phyloP scores from a whole-genome alignment of 2,888 invertebrate genomes.

The Girardia tigrina region DNA sequence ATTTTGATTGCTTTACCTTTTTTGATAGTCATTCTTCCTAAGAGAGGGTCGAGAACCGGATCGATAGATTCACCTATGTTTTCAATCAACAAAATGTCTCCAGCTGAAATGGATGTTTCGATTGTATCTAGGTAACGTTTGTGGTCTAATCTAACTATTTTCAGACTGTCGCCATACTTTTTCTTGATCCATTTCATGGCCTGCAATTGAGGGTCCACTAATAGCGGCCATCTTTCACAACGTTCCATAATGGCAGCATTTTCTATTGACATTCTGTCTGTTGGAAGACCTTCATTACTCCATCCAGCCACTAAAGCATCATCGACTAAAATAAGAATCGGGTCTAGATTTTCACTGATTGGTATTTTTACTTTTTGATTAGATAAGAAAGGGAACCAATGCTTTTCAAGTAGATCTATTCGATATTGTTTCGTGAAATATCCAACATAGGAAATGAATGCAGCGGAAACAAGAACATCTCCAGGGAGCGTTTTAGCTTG shows the following conservation, averaged over 20 bases:
- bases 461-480: constrained; percentile 76
- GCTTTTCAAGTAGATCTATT: constrained; percentile 64
- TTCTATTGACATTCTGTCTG: constrained; percentile 89
- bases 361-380: constrained; percentile 66
- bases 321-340: constrained; percentile 70
- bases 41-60: constrained; percentile 74
- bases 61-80: constrained; percentile 82
- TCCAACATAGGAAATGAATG: constrained; percentile 88
- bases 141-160: constrained; percentile 67
- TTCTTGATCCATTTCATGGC: constrained; percentile 92
- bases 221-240: constrained; percentile 85
- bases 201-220: constrained; percentile 90
- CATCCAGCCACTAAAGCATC: constrained; percentile 83
- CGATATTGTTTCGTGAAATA: constrained; percentile 87
- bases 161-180: constrained; percentile 67
- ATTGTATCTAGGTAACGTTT: constrained; percentile 77
- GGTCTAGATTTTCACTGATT: constrained; percentile 74
- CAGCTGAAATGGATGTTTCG: constrained; percentile 62
- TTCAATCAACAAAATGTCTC: constrained; percentile 74
- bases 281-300: constrained; percentile 88
- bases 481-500: constrained; percentile 65
- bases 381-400: constrained; percentile 63
- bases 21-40: constrained; percentile 80
- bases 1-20: constrained; percentile 90
- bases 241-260: constrained; percentile 84